Conservation (phyloP, 2,888 invertebrate genomes). For the Tolmerus cingulatus region DNA sequence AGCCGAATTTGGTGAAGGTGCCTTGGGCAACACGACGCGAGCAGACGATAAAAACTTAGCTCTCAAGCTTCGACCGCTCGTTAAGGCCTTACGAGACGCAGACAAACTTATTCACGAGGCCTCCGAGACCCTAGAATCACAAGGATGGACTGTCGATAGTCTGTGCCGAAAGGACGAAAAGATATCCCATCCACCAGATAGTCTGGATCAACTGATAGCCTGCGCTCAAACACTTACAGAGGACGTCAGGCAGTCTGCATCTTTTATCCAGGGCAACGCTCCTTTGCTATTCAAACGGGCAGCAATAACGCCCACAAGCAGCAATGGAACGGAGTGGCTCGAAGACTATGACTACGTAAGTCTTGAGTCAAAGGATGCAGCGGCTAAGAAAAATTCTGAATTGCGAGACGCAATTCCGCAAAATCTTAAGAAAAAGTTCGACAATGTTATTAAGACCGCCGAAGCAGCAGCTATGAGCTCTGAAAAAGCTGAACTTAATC, state of each 20-base stretch:
- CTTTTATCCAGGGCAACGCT: slow-evolving; percentile 89
- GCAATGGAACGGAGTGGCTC: slow-evolving; percentile 68
- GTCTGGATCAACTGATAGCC: slow-evolving; percentile 86
- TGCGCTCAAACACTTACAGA: slow-evolving; percentile 87
- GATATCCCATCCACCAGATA: slow-evolving; percentile 70
- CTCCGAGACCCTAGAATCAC: slow-evolving; percentile 75
- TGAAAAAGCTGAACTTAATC: slow-evolving; percentile 67
- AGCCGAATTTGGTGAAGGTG: slow-evolving; percentile 87
- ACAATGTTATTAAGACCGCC: slow-evolving; percentile 77
- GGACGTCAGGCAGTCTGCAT: slow-evolving; percentile 88
- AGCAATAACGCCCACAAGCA: slow-evolving; percentile 53
- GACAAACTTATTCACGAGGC: slow-evolving; percentile 82
- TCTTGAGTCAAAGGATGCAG: slow-evolving; percentile 77
- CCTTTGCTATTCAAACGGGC: slow-evolving; percentile 78
- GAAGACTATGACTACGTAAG: slow-evolving; percentile 94
- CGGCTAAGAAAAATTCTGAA: slow-evolving; percentile 76
- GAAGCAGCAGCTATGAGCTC: slow-evolving; percentile 70
- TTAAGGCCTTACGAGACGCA: slow-evolving; percentile 81
- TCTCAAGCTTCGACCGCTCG: slow-evolving; percentile 78
- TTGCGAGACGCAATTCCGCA: slow-evolving; percentile 76
- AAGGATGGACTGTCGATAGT: slow-evolving; percentile 79
- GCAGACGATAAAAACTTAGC: slow-evolving; percentile 82
- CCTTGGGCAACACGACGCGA: slow-evolving; percentile 84
- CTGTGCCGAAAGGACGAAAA: slow-evolving; percentile 65
- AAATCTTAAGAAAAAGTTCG: slow-evolving; percentile 78